These are phyloP conservation scores for Peromyscus aztecus DNA, from an alignment of 2,797 vertebrate species.

Conservation along the genomic window DNA sequence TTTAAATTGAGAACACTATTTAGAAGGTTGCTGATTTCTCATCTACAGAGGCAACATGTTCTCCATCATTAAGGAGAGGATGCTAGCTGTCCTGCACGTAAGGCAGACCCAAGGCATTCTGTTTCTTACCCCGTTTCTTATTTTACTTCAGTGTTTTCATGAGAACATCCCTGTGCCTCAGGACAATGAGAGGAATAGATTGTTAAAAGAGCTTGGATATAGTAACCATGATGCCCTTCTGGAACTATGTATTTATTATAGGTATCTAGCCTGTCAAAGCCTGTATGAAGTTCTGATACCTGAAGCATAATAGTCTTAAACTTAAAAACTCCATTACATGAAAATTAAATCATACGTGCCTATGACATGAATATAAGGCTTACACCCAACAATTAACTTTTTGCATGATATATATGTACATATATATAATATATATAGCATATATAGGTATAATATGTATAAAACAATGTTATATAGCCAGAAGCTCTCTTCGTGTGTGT, in stretches of 20 bases:
- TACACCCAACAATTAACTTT: not conserved
- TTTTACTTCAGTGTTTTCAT: not conserved
- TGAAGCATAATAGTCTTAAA: not conserved
- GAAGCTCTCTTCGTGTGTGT: not conserved
- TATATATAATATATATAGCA: not conserved
- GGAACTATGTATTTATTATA: not conserved
- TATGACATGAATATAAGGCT: not conserved
- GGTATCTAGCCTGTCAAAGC: not conserved
- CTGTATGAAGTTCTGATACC: not conserved
- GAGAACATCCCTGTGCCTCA: not conserved
- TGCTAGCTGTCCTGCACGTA: not conserved
- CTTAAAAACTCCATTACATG: not conserved
- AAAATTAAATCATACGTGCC: not conserved
- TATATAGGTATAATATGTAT: not conserved
- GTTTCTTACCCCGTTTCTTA: not conserved
- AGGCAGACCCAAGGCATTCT: not conserved
- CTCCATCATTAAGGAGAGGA: not conserved
- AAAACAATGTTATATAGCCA: not conserved
- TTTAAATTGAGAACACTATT: not conserved
- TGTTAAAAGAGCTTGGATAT: not conserved
- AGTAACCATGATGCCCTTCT: not conserved
- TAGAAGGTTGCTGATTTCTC: slow-evolving; percentile 9
- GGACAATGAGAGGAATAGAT: not conserved
- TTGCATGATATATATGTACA: not conserved
- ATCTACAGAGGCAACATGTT: not conserved